A percentile compares a stretch with the other conserved stretches of the same genome.
These are phyloP conservation scores for Halcyon leucocephala DNA, from an alignment of 2,797 vertebrate species.

Conservation along the genomic window DNA sequence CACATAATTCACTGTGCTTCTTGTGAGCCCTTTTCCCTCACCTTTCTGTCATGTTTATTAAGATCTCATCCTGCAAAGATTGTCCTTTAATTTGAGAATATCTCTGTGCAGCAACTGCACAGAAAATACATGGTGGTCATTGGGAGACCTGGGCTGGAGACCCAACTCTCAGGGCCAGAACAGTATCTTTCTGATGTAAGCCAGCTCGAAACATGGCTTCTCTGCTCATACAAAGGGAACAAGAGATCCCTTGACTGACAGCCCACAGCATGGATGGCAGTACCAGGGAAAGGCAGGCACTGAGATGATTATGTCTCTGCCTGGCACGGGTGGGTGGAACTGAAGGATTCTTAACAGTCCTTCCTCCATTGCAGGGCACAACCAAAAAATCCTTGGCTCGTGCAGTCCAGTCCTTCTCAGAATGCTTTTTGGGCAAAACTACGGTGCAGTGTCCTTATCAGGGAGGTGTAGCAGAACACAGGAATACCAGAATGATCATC, in stretches of 20 bases:
- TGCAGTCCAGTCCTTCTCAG: not conserved
- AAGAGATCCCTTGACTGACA: not conserved
- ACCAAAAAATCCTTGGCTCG: not conserved
- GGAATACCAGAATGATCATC: not conserved
- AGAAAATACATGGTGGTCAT: not conserved
- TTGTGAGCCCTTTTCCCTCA: not conserved
- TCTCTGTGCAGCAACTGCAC: not conserved
- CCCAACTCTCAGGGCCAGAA: not conserved
- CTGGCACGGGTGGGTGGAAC: not conserved
- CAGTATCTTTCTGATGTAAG: not conserved
- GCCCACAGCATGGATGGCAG: accelerated
- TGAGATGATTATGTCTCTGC: not conserved
- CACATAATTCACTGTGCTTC: not conserved
- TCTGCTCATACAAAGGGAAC: not conserved
- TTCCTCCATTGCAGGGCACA: not conserved
- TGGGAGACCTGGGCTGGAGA: not conserved
- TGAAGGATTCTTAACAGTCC: not conserved
- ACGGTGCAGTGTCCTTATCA: too few species aligned
- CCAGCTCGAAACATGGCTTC: not conserved
- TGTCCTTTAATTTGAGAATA: not conserved
- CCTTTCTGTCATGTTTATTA: not conserved
- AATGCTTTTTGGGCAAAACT: not conserved
- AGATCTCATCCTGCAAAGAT: not conserved
- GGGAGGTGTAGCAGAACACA: not conserved
- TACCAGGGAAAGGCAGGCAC: not conserved